Conservation (phyloP, 2,113 vertebrate species). For the Nipponia nippon region DNA sequence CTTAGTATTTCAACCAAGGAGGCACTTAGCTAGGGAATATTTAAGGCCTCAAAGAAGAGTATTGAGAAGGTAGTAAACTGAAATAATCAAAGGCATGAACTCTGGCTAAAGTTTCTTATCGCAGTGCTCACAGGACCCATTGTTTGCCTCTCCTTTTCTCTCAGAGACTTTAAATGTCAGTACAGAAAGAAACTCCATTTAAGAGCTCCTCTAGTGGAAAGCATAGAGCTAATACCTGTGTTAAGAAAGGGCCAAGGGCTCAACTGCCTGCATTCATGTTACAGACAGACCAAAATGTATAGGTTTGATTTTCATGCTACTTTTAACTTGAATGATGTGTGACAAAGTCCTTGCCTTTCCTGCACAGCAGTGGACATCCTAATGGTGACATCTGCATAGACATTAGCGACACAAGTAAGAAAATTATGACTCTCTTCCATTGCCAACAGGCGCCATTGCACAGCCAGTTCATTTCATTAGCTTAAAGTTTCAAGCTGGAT, state of each 20-base stretch:
- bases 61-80: background rate
- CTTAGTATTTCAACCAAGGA: background rate
- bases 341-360: background rate
- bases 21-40: background rate
- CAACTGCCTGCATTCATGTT: background rate
- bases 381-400: background rate
- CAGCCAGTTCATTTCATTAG: background rate
- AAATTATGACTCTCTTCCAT: background rate
- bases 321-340: background rate
- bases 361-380: background rate
- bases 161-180: background rate
- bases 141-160: background rate
- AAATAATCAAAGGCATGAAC: background rate
- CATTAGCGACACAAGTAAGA: background rate
- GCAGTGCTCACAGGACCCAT: rapidly evolving
- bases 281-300: background rate
- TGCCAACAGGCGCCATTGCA: background rate
- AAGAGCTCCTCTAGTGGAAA: background rate
- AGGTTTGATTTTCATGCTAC: background rate
- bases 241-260: background rate
- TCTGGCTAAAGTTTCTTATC: background rate
- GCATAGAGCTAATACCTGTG: rapidly evolving
- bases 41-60: background rate
- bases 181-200: background rate
- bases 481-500: background rate